Base-by-base conservation (phyloP, 30 jellyfish, hydroid and myxozoan species). In the Pseudorhiza aurosa region DNA sequence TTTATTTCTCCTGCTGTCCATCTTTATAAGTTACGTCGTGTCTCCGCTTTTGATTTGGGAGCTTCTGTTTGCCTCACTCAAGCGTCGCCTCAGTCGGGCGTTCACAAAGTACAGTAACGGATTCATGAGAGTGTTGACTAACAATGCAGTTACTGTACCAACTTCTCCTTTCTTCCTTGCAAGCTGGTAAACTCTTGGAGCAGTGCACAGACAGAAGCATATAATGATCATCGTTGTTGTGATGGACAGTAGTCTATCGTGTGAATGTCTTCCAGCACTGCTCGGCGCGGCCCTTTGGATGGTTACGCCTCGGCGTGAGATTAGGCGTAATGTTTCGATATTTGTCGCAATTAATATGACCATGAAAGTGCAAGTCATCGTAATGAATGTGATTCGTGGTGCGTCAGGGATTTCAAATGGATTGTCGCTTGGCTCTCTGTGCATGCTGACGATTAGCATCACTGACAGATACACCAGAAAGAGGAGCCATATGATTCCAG, bases 51-150 rank as follows among this genome's bases (percentile, higher is more conserved):
- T n/a, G n/a, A n/a, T n/a, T 46, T 12, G 6, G 14, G 27, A 15
- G 32, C 67, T 18, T 19, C 67, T 53, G 22, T 22, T 53, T 53
- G 67, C 14, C 22, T 53, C 36, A 14, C 67, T 7, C 12, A 2
- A 10, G 4, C 12, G 67, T n/a, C 36, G 67, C 14, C 36, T n/a
- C 24, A 53, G 7, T 53, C 24, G 17, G 8, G 35, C 67, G 2
- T 47, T 74, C 11, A 55, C 69, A 37, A 53, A 74, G 49, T 74
- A 74, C 28, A 74, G 31, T 29, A 74, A 5, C 32, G 87, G 87
- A 29, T 51, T 74, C 76, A 74, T 35, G 2, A 74, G 30, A 6
- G 67, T 39, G 39, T 74, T 74, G 15, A 26, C 67, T 0, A 50
- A 28, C 58, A 74, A 21, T 2, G 64, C 87, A 22, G 56, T 22